Evolutionary conservation across 2,113 vertebrate genomes (phyloP).

Genomic region (Alosa alosa): DNA sequence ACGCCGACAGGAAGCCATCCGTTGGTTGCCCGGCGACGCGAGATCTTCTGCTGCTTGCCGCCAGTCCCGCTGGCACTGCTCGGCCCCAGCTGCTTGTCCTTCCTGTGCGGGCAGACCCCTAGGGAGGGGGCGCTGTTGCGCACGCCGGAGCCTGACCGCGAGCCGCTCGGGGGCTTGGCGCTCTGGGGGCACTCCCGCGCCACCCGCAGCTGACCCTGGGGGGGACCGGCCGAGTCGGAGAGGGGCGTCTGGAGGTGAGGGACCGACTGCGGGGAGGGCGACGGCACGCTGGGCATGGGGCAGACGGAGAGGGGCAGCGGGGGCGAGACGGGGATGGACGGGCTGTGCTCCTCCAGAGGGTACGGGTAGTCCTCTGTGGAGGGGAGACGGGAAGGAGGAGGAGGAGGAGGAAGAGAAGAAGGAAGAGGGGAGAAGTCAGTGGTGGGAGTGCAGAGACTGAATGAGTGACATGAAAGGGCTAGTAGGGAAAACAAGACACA

Average conservation of each 20-base stretch:
- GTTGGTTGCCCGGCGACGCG: slow-evolving; percentile 84
- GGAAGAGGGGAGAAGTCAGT: neutral
- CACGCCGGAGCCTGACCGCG: slow-evolving; percentile 76
- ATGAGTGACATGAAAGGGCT: slow-evolving; percentile 9
- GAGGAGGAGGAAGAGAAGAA: neutral
- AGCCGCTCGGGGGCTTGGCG: slow-evolving; percentile 89
- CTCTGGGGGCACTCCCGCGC: slow-evolving; percentile 88
- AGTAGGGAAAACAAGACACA: neutral
- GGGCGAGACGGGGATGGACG: slow-evolving; percentile 83
- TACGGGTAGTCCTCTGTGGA: slow-evolving; percentile 71
- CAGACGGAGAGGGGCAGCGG: slow-evolving; percentile 90
- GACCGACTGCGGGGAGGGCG: slow-evolving; percentile 87
- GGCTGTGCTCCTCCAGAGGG: slow-evolving; percentile 85
- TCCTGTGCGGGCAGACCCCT: slow-evolving; percentile 75
- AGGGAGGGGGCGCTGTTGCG: slow-evolving; percentile 56
- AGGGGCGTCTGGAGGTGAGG: slow-evolving; percentile 87
- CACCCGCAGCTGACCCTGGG: slow-evolving; percentile 77
- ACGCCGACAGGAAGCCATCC: slow-evolving; percentile 91
- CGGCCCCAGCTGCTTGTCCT: slow-evolving; percentile 76
- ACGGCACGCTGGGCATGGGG: slow-evolving; percentile 89
- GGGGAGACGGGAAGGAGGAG: slow-evolving; percentile 26
- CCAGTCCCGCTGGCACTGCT: slow-evolving; percentile 67
- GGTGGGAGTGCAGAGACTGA: neutral
- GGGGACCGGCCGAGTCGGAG: slow-evolving; percentile 76
- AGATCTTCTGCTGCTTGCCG: slow-evolving; percentile 83